phyloP scores from a whole-genome alignment of 2,797 vertebrate species.

The Pseudochromis fuscus region DNA sequence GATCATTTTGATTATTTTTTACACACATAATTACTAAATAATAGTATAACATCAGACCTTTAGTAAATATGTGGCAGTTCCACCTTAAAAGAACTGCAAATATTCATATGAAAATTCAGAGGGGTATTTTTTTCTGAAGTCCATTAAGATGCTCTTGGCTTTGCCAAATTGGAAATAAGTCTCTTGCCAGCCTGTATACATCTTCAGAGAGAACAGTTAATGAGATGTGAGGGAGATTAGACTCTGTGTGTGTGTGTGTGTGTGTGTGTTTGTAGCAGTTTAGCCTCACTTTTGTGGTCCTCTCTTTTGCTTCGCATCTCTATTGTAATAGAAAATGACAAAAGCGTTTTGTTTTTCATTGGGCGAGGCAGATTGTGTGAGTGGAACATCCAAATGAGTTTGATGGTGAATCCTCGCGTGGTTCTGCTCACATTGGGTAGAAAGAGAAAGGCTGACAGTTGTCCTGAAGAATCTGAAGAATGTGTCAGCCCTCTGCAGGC shows the following conservation, averaged over 20 bases:
- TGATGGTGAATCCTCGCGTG: constrained; percentile 44
- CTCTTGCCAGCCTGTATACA: constrained; percentile 75
- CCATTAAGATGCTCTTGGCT: constrained; percentile 74
- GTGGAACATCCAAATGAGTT: constrained; percentile 41
- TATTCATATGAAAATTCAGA: constrained; percentile 62
- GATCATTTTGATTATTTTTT: constrained; percentile 36
- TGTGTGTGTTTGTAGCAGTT: constrained; percentile 34
- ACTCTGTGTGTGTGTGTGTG: constrained; percentile 43
- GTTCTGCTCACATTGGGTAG: constrained; percentile 43
- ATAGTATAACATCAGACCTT: constrained; percentile 62
- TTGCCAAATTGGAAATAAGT: constrained; percentile 79
- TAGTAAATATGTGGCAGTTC: constrained; percentile 59
- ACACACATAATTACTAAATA: constrained; percentile 63
- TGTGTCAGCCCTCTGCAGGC: constrained; percentile 67
- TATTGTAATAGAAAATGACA: constrained; percentile 59
- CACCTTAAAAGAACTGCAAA: constrained; percentile 58
- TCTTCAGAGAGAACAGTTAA: constrained; percentile 80
- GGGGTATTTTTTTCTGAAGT: constrained; percentile 60
- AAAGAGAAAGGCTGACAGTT: constrained; percentile 62
- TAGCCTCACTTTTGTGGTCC: constrained; percentile 40
- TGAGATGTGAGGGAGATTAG: constrained; percentile 77
- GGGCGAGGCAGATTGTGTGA: constrained; percentile 32
- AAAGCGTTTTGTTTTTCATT: constrained; percentile 58
- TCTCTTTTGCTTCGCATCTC: constrained; percentile 42
- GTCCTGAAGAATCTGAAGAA: constrained; percentile 63